phyloP scores from a whole-genome alignment of 2,888 invertebrate genomes.

The Gymnoscelis rufifasciata region DNA sequence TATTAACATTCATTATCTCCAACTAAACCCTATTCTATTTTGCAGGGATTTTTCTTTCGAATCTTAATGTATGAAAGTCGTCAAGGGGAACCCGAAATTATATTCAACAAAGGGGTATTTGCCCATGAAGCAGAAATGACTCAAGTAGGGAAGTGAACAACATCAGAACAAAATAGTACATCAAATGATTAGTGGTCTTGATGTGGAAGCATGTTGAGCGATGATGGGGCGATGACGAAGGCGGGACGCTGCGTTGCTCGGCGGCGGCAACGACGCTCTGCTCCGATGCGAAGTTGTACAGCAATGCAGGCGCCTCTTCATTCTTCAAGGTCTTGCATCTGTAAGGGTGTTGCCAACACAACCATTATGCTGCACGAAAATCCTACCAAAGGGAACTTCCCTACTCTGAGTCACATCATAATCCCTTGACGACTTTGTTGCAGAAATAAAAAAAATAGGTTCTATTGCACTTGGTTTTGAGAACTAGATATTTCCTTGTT shows the following conservation, averaged over 20 bases:
- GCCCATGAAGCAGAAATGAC: conserved; percentile 51
- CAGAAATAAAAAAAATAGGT: conserved; percentile 27
- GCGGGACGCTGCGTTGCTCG: conserved; percentile 30
- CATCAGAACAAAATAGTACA: conserved; percentile 42
- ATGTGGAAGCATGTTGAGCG: conserved; percentile 29
- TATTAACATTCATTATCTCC: conserved; percentile 35
- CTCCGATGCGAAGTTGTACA: conserved; percentile 32
- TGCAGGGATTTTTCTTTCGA: conserved; percentile 18
- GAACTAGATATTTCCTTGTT: conserved; percentile 53
- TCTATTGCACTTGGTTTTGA: conserved; percentile 32
- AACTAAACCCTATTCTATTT: conserved; percentile 40
- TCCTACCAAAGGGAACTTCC: conserved; percentile 66
- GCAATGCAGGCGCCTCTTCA: conserved; percentile 33
- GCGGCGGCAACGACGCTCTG: conserved; percentile 35
- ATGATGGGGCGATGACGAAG: conserved; percentile 23
- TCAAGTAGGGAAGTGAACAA: conserved; percentile 65
- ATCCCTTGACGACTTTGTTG: conserved; percentile 54
- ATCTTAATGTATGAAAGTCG: conserved; percentile 43
- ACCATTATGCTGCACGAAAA: conserved; percentile 77
- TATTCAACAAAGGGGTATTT: conserved; percentile 10
- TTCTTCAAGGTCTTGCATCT: conserved; percentile 65
- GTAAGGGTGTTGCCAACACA: conserved; percentile 77
- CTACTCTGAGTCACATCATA: conserved; percentile 66
- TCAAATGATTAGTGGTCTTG: conserved; percentile 46
- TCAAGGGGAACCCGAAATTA: conserved; percentile 49